A percentile compares a stretch with the other conserved stretches of the same genome.
Evolutionary conservation across 2,888 invertebrate genomes (phyloP).

Genomic region (Agrenia bidenticulata): DNA sequence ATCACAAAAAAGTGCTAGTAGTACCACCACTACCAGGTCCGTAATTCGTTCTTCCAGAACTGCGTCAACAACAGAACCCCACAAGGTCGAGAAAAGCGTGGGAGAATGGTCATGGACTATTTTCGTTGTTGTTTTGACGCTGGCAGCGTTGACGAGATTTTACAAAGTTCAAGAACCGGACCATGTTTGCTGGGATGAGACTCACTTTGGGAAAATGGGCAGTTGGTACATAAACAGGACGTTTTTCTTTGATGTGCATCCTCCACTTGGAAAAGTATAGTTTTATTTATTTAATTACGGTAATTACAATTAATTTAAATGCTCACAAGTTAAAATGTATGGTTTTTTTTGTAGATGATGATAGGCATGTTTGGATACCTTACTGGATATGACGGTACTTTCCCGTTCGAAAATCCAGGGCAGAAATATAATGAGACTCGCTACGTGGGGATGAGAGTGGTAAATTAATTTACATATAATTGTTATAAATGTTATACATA

Average conservation of each 20-base stretch:
- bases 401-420: constrained; percentile 92
- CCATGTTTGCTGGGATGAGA: constrained; percentile 98
- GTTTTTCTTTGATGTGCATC: constrained; percentile 98
- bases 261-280: constrained; percentile 88
- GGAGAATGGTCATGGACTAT: constrained; percentile 59
- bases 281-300: background rate
- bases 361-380: constrained; percentile 88
- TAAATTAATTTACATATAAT: constrained; percentile 58
- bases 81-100: background rate
- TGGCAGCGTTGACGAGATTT: constrained; percentile 75
- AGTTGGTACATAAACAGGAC: constrained; percentile 97
- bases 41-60: background rate
- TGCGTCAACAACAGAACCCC: background rate
- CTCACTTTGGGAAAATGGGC: constrained; percentile 98
- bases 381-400: constrained; percentile 91
- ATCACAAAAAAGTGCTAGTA: no score
- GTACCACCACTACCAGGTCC: background rate
- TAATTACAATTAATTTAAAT: background rate
- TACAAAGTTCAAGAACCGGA: constrained; percentile 88
- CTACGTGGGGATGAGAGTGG: constrained; percentile 91
- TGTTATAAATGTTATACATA: background rate
- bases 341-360: constrained; percentile 72
- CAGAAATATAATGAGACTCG: constrained; percentile 86
- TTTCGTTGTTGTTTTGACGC: constrained; percentile 66
- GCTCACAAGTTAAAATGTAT: constrained; percentile 5